Conservation (phyloP, 2,888 invertebrate species). For the Lasioglossum oenotherae region DNA sequence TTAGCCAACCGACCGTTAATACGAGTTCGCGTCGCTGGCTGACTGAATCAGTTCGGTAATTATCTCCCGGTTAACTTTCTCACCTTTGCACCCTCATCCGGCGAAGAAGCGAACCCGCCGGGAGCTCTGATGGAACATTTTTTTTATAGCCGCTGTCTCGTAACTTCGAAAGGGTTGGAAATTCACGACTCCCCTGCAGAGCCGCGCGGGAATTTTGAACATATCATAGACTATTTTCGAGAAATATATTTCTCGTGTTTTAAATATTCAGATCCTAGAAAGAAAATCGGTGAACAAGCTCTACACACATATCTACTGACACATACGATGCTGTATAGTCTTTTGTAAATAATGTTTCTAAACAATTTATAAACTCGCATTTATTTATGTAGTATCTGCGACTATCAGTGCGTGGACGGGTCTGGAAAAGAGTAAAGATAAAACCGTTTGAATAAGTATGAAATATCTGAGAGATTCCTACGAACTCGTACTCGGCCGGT, state of each 20-base stretch:
- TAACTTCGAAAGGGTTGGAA: neutral
- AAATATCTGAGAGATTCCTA: neutral
- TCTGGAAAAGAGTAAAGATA: neutral
- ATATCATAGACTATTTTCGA: neutral
- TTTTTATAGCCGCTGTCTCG: neutral
- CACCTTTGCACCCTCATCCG: constrained; percentile 29
- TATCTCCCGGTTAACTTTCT: constrained; percentile 64
- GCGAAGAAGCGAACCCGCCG: constrained; percentile 26
- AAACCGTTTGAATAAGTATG: neutral
- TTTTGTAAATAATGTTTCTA: neutral
- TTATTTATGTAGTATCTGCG: neutral
- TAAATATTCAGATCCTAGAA: no score
- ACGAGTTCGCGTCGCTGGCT: constrained; percentile 55
- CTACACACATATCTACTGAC: no score
- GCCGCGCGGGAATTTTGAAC: neutral
- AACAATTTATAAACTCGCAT: neutral
- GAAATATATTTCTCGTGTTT: neutral
- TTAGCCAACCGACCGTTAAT: constrained; percentile 64
- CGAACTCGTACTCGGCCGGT: neutral
- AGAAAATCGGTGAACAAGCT: neutral
- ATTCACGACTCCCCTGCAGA: neutral
- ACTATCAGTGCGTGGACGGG: neutral
- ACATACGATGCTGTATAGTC: no score
- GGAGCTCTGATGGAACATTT: neutral
- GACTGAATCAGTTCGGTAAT: constrained; percentile 63